Evolutionary conservation across 2,888 invertebrate genomes (phyloP).

Genomic region (Diaphora mendica): DNA sequence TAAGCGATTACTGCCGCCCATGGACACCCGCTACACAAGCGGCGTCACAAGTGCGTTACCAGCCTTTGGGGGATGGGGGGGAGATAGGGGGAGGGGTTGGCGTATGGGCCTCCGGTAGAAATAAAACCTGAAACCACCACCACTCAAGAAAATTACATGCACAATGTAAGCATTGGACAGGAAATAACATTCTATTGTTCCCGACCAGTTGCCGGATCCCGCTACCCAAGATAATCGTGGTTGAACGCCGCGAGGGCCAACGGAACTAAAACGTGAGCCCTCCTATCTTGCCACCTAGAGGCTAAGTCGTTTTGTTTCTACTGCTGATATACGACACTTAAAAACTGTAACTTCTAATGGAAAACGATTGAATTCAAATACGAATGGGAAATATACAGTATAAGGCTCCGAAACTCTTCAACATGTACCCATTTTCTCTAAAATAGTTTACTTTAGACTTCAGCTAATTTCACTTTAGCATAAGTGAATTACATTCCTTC

Average conservation of each 20-base stretch:
- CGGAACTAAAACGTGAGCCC: constrained; percentile 24
- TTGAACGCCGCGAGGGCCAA: constrained; percentile 23
- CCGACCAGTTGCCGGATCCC: constrained; percentile 34
- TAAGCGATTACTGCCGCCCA: no score
- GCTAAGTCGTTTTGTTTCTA: constrained; percentile 25
- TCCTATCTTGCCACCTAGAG: constrained; percentile 20
- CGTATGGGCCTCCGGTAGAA: no score
- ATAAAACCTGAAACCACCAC: no score
- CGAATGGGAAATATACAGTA: no score
- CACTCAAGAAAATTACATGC: constrained; percentile 15
- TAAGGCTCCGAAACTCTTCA: no score
- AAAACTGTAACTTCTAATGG: background rate
- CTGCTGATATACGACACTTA: constrained; percentile 9
- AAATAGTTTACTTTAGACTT: no score
- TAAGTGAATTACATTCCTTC: background rate
- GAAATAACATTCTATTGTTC: constrained; percentile 24
- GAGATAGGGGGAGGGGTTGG: no score
- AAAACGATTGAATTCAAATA: background rate
- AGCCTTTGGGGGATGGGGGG: no score
- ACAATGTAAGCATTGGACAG: constrained; percentile 17
- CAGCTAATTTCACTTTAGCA: no score
- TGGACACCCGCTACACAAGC: no score
- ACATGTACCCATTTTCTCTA: no score
- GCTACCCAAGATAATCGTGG: constrained; percentile 43
- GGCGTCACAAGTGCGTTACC: no score